Conservation (phyloP, 2,113 vertebrate genomes). For the Elephas maximus region DNA sequence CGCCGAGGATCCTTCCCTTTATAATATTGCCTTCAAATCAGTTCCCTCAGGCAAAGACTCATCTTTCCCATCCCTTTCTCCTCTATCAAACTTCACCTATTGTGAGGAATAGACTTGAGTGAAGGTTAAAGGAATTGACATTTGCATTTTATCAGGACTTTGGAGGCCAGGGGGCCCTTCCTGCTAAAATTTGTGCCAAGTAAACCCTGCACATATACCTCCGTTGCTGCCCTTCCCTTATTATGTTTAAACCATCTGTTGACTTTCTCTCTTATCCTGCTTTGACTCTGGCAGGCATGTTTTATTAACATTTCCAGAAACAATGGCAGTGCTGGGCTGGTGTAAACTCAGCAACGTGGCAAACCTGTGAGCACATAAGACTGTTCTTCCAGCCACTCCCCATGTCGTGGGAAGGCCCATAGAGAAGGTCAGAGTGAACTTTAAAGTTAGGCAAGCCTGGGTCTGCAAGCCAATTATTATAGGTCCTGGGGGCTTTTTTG, state of each 20-base stretch:
- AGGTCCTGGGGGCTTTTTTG: background rate
- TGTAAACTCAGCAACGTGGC: background rate
- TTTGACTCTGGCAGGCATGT: background rate
- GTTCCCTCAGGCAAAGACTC: background rate
- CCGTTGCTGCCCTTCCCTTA: background rate
- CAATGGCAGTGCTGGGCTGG: background rate
- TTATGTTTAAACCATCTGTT: background rate
- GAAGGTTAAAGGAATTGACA: background rate
- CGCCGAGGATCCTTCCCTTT: too few species aligned
- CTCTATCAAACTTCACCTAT: background rate
- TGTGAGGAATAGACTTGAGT: background rate
- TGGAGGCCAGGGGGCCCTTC: background rate
- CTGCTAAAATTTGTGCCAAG: background rate
- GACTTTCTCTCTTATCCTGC: conserved; percentile 28
- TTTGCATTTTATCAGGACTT: background rate
- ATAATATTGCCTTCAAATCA: background rate
- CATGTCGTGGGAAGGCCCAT: background rate
- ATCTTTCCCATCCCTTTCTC: background rate
- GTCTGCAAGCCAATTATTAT: conserved; percentile 51
- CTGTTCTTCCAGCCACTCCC: background rate
- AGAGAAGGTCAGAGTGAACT: background rate
- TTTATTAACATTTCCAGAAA: conserved; percentile 63
- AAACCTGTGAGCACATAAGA: background rate
- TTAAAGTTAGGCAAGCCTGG: conserved; percentile 53
- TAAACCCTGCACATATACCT: background rate